Evolutionary conservation across 2,797 vertebrate species (phyloP).

Genomic region (Microcaecilia unicolor): DNA sequence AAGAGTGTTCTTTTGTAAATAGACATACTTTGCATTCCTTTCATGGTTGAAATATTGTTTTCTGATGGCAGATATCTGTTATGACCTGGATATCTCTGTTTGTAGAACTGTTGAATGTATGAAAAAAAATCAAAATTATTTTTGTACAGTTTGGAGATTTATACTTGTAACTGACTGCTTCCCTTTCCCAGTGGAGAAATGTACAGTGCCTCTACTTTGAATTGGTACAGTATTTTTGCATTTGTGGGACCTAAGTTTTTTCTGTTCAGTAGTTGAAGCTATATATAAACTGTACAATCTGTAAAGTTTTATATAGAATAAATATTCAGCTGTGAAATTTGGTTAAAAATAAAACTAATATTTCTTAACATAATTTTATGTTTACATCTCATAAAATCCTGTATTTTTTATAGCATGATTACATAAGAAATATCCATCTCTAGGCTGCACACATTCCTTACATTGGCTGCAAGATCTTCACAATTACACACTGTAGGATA

Average conservation of each 20-base stretch:
- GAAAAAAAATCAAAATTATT: slow-evolving; percentile 69
- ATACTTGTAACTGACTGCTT: slow-evolving; percentile 65
- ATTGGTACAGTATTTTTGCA: slow-evolving; percentile 78
- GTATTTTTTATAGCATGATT: too few relatives aligned
- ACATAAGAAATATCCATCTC: too few relatives aligned
- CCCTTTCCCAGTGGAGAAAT: slow-evolving; percentile 50
- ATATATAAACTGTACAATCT: slow-evolving; percentile 79
- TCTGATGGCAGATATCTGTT: slow-evolving; percentile 46
- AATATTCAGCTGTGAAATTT: slow-evolving; percentile 77
- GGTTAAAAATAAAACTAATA: slow-evolving; percentile 81
- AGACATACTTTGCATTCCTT: slow-evolving; percentile 49
- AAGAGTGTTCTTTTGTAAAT: slow-evolving; percentile 50
- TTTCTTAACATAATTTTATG: slow-evolving; percentile 66
- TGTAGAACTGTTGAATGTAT: slow-evolving; percentile 69
- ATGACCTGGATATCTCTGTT: slow-evolving; percentile 51
- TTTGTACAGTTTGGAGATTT: slow-evolving; percentile 78
- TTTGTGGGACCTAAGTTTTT: slow-evolving; percentile 73
- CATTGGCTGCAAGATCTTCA: too few relatives aligned
- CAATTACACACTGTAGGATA: too few relatives aligned
- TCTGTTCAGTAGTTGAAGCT: slow-evolving; percentile 69
- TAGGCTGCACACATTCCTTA: too few relatives aligned
- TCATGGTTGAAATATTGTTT: slow-evolving; percentile 50
- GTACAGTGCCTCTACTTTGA: slow-evolving; percentile 62
- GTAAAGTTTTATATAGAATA: slow-evolving; percentile 79
- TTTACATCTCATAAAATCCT: slow-evolving; percentile 10